Evolutionary conservation across 2,888 invertebrate genomes (phyloP), one percentile per base, ranked within the genome.

Genomic region (Acronicta psi): DNA sequence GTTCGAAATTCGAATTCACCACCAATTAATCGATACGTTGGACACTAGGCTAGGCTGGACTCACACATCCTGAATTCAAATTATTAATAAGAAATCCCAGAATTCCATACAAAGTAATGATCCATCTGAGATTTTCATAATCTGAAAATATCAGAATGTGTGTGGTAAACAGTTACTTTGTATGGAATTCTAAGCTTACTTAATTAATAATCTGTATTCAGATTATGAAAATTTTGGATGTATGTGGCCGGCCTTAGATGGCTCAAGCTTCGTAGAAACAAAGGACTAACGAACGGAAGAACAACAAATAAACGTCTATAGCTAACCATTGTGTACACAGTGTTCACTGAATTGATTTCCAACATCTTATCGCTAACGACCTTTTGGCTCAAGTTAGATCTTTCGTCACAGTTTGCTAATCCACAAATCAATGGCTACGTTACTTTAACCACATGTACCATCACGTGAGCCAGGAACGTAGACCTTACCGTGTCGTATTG

Each of bases 371-470:
- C 58, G 51, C 40, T 20, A 34, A 0, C 47, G 55, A 51, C 62
- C 62, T 59, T 61, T 69, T 55, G 51, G 69, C 52, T 50, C 38
- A 57, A 65, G 47, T 67, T 57, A 34, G 45, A 41, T 53, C 37
- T 73, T 73, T 75, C 47, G 73, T 58, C 66, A 66, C 60, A 65
- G 65, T 69, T 72, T 62, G 50, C 68, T 61, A 63, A 62, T 59
- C 58, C 56, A 71, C 71, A 59, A n/a, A 50, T 53, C 46, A 70
- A 55, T 70, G 61, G 7, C 41, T 46, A 44, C 25, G 47, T 62
- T 49, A 36, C 40, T 62, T 58, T 11, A 25, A 34, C 65, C 72
- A 73, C 59, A 72, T 71, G 57, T 37, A 9, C 17, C 16, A 45
- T 47, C 71, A 56, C 51, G 67, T 60, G 72, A 56, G 49, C 25